Conservation (phyloP, 2,888 invertebrate genomes). For the Ophion obscuratus region DNA sequence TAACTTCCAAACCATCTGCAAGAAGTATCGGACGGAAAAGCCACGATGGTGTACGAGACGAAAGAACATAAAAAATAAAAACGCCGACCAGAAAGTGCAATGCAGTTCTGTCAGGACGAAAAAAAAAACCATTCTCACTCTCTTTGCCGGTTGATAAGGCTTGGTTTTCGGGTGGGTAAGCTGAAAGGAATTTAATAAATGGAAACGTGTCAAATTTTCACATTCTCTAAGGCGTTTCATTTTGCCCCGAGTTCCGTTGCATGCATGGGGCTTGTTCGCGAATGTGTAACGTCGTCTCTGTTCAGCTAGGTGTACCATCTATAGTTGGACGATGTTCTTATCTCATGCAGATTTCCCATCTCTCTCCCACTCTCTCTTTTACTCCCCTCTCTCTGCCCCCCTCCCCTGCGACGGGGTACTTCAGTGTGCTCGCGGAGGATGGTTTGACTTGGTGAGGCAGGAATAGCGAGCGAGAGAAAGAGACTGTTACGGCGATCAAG, state of each 20-base stretch:
- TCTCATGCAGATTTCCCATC: conserved; percentile 36
- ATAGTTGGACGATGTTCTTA: conserved; percentile 41
- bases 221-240: not conserved
- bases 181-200: not conserved
- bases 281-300: conserved; percentile 38
- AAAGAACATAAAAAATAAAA: too few relatives aligned
- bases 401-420: conserved; percentile 2
- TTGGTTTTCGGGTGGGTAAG: not conserved
- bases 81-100: too few relatives aligned
- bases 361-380: not conserved
- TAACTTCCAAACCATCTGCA: too few relatives aligned
- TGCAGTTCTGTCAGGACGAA: too few relatives aligned
- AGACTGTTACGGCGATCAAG: conserved; percentile 36
- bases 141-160: not conserved
- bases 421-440: conserved; percentile 28
- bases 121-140: not conserved
- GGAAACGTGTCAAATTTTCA: not conserved
- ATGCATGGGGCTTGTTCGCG: conserved; percentile 23
- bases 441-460: conserved; percentile 67
- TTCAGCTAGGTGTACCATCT: conserved; percentile 35
- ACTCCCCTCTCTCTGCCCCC: not conserved
- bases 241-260: conserved; percentile 12
- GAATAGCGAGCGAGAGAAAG: conserved; percentile 65
- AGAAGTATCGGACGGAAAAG: too few relatives aligned
- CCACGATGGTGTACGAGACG: too few relatives aligned